Percentiles rank a stretch among this genome's conserved stretches.
Evolutionary conservation across 2,113 vertebrate species (phyloP).

Genomic region (Bostrychus sinensis): DNA sequence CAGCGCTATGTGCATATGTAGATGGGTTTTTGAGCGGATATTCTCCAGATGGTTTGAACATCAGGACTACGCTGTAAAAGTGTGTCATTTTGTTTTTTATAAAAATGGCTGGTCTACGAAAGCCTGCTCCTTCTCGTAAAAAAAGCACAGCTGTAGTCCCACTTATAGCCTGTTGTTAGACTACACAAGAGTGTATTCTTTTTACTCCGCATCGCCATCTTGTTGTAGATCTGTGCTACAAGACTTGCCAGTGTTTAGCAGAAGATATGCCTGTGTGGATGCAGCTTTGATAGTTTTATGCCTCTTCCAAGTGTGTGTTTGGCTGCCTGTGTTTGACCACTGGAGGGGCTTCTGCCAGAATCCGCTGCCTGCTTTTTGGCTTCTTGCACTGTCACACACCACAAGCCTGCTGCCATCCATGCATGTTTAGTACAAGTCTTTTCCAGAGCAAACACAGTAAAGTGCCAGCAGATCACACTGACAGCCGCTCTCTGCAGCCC

Average conservation of each 20-base stretch:
- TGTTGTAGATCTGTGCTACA: constrained; percentile 17
- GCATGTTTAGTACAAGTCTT: constrained; percentile 38
- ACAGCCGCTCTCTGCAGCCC: constrained; percentile 33
- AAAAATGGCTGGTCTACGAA: constrained; percentile 51
- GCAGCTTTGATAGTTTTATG: constrained; percentile 16
- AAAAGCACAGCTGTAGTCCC: constrained; percentile 28
- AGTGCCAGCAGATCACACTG: constrained; percentile 32
- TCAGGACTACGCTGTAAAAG: constrained; percentile 49
- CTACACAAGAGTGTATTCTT: constrained; percentile 25
- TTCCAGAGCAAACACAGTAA: constrained; percentile 48
- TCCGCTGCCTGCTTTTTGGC: constrained; percentile 37
- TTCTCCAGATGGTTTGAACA: constrained; percentile 66
- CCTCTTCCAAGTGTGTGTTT: constrained; percentile 20
- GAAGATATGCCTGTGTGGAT: constrained; percentile 14
- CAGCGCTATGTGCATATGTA: constrained; percentile 10
- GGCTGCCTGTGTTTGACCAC: constrained; percentile 9
- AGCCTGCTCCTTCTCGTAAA: constrained; percentile 42
- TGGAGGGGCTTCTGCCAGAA: constrained; percentile 15
- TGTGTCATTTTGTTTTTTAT: constrained; percentile 30
- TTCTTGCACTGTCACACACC: constrained; percentile 21
- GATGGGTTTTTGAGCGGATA: constrained; percentile 28
- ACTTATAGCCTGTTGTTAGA: constrained; percentile 20
- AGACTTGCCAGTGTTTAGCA: constrained; percentile 6
- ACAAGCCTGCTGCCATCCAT: constrained; percentile 29
- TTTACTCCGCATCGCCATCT: constrained; percentile 10